Base-by-base conservation (phyloP, 2,888 invertebrate genomes). In the Pandemis heparana region DNA sequence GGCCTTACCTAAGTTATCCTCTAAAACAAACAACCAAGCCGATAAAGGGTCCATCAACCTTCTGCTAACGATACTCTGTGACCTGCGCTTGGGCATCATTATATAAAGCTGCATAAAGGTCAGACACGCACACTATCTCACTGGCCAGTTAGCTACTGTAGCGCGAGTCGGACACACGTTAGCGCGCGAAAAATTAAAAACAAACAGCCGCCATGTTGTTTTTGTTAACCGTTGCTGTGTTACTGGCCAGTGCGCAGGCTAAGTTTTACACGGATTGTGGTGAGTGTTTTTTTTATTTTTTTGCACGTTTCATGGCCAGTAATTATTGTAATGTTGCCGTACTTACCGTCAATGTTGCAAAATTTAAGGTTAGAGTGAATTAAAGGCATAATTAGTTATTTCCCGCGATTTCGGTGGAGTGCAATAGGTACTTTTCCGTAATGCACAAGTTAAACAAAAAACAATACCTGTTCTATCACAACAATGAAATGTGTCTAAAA, bases 231-330 rank as follows among this genome's bases (percentile, higher is more conserved):
- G 77, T 89, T 70, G 80, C 85, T 64, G 85, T 92, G 78, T 80
- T 92, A 5, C 81, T 92, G 77, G 89, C 88, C 78, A 86, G 90
- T 87, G 88, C 85, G 9, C 86, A 94, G 75, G 94, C 91, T 4
- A 93, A 93, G 75, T 92, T 92, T 83, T 93, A 91, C 84, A 87
- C 84, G 75, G 94, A 94, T 81, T 94, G 94, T 75, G 94, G 94
- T 94, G 88, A 83, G 77, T 85, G 78, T 80, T 64, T 65, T 73
- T 73, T 72, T 71, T 4, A 32, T n/a, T 43, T 32, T 64, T 32
- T 38, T 32, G 23, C 23, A 32, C 0, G n/a, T 38, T 60, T 38
- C 0, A n/a, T 5, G 6, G 8, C n/a, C 7, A 9, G 32, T 38
- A n/a, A n/a, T 32, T n/a, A 38, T 60, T 60, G n/a, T 8, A 38